These are phyloP conservation scores for Boulengeromyrus knoepffleri DNA, from an alignment of 2,113 vertebrate species.

Conservation along the genomic window DNA sequence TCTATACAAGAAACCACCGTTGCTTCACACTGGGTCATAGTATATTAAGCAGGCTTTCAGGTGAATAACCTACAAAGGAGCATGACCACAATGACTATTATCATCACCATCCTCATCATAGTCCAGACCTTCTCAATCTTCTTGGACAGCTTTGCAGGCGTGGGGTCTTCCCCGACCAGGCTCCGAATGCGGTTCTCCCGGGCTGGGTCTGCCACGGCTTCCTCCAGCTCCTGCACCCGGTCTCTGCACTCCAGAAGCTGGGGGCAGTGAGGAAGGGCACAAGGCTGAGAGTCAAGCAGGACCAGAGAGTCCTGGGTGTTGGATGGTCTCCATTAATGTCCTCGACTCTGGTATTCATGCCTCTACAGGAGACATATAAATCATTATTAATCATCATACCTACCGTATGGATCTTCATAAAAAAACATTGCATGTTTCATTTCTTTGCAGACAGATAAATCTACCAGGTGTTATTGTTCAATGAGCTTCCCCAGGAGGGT, in stretches of 20 bases:
- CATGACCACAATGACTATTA: background rate
- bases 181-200: conserved; percentile 46
- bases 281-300: background rate
- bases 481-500: background rate
- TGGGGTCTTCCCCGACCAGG: conserved; percentile 67
- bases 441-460: background rate
- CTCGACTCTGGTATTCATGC: background rate
- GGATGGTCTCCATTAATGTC: background rate
- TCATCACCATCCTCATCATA: background rate
- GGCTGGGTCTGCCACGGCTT: conserved; percentile 39
- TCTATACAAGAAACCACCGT: background rate
- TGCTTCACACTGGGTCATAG: background rate
- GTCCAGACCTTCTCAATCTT: conserved; percentile 73
- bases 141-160: conserved; percentile 62
- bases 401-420: background rate
- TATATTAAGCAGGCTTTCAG: background rate
- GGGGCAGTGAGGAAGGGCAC: background rate
- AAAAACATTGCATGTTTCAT: background rate
- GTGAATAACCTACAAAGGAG: background rate
- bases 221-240: conserved; percentile 59
- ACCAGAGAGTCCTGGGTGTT: background rate
- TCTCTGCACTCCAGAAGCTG: conserved; percentile 79
- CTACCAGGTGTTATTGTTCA: background rate
- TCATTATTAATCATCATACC: background rate
- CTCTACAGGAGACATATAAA: background rate